Evolutionary conservation across 2,113 vertebrate genomes (phyloP), one percentile per base, ranked within the genome.

Genomic region (Hucho hucho): DNA sequence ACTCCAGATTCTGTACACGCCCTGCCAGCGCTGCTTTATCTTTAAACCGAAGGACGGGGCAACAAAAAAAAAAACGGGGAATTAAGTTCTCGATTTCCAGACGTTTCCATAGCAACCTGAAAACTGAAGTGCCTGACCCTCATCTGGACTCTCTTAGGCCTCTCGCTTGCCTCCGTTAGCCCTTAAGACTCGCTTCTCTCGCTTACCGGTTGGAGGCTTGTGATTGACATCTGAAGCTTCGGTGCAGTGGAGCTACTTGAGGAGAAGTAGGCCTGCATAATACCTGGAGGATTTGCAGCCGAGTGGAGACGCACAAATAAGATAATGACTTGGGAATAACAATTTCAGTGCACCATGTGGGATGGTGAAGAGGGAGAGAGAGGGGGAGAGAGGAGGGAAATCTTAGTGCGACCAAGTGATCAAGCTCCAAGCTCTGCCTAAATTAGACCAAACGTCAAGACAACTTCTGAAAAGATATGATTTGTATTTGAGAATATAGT

Each of bases 271-370:
- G 80, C 9, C 37, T 53, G 16, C 49, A 53, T 4, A 90, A 87
- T 91, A 90, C 89, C 87, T 89, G 43, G 86, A 88, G 90, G 87
- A 92, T 90, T 91, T 90, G 86, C 89, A 91, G 88, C 88, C 84
- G 89, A 87, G 82, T 87, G 87, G 89, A 92, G 88, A 89, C 86
- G 75, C 85, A 90, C 89, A 91, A 91, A 93, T 91, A 92, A 88
- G 92, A 90, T 91, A 89, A 92, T 91, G 88, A 87, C 87, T 89
- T 86, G 89, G 89, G 90, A 92, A 91, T 91, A 92, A 90, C 89
- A 89, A 89, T 91, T 89, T 81, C 20, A 69, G 82, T 26, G 78
- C 84, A 75, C 83, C 47, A 69, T 87, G 85, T 84, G 78, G 80
- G 75, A 75, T 75, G 64, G 18, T 68, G 68, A 64, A 79, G 75